Evolutionary conservation across 2,797 vertebrate species (phyloP).

Genomic region (Malacoctenus gilli): DNA sequence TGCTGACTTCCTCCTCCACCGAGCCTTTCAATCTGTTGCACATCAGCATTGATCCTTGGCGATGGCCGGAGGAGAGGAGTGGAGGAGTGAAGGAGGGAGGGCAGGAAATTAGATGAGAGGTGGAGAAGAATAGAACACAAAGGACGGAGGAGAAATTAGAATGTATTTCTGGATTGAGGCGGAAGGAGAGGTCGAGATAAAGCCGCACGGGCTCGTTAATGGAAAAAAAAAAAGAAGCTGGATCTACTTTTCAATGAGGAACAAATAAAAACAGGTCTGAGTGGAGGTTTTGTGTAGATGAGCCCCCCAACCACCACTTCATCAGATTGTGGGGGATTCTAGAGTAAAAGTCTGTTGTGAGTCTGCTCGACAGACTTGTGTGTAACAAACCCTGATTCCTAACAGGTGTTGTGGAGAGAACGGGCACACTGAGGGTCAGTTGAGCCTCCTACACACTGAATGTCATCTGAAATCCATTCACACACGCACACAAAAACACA

Average conservation of each 20-base stretch:
- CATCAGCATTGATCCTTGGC: slow-evolving; percentile 54
- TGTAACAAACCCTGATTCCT: slow-evolving; percentile 68
- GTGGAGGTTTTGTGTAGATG: slow-evolving; percentile 40
- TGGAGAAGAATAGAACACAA: slow-evolving; percentile 11
- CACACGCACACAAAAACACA: slow-evolving; percentile 17
- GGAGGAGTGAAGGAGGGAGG: slow-evolving; percentile 2
- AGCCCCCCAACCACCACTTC: slow-evolving; percentile 38
- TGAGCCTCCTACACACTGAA: slow-evolving; percentile 74
- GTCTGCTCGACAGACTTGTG: slow-evolving; percentile 35
- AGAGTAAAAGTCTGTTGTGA: slow-evolving; percentile 43
- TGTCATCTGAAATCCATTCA: slow-evolving; percentile 63
- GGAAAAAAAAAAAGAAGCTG: slow-evolving; percentile 2
- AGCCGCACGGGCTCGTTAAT: slow-evolving; percentile 15
- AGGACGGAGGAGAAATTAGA: slow-evolving; percentile 28
- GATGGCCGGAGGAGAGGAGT: slow-evolving; percentile 37
- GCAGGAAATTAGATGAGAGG: slow-evolving; percentile 26
- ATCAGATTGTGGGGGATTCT: slow-evolving; percentile 57
- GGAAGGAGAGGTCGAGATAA: slow-evolving; percentile 7
- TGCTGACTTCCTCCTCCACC: slow-evolving; percentile 33
- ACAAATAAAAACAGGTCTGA: slow-evolving; percentile 25
- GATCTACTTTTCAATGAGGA: slow-evolving; percentile 16
- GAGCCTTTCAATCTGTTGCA: slow-evolving; percentile 38
- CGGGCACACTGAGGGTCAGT: slow-evolving; percentile 63
- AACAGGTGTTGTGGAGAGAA: slow-evolving; percentile 77
- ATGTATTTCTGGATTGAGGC: background rate